Evolutionary conservation across 1,140 invertebrate species (phyloP), one percentile per base, ranked within the genome.

Genomic region (Drosophila littoralis): DNA sequence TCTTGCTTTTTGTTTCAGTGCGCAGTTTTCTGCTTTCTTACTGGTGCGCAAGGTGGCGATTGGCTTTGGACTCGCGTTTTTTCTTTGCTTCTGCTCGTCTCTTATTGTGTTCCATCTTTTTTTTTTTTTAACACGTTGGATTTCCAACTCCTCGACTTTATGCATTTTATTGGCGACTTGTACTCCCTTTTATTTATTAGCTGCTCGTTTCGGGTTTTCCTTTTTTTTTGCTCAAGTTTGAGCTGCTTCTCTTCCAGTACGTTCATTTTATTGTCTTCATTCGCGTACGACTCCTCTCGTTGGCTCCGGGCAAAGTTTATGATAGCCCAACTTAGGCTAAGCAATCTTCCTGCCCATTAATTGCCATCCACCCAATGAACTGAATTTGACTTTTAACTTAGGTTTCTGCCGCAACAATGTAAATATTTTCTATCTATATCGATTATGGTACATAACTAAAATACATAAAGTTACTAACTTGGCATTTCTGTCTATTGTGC

Each of bases 1-100:
- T 73, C 35, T 68, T 76, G 82, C 57, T 70, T 82, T 86, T 69
- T 75, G 72, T 28, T 28, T 28, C 22, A 75, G 75, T 75, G 61
- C 75, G 65, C 64, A 63, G 59, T 60, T 72, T 84, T 66, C 57
- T 59, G 55, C 6, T 85, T 72, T 76, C 85, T 89, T 89, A 88
- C 84, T 90, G 85, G 84, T 89, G 83, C 83, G 79, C 83, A 83
- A 88, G 83, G 83, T 88, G 83, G 79, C 83, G 70, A 75, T 77
- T 74, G 60, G 68, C 61, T 74, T 48, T 65, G 17, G n/a, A 17
- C 6, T 61, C 32, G 42, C 22, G 57, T 13, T 32, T 76, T 40
- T 59, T 71, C 12, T 54, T 63, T 52, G 46, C 63, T 73, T 38
- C 40, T 45, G 7, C 35, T 73, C 54, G 40, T 28, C 40, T 69